Percentiles rank a stretch among this genome's conserved stretches.
phyloP scores from a whole-genome alignment of 2,888 invertebrate species.

The Priocnemis perturbator region DNA sequence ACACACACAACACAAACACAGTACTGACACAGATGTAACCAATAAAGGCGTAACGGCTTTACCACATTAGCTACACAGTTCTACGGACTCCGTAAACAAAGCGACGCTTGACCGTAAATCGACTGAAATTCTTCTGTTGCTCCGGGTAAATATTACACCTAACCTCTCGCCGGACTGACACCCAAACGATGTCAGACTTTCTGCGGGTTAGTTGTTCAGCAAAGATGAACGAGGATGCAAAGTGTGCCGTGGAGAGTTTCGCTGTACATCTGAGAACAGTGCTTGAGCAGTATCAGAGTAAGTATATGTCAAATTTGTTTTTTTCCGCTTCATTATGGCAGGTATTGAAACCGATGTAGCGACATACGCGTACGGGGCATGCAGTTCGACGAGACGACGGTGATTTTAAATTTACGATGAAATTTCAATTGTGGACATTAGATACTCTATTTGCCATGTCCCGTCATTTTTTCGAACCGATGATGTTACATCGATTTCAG shows the following conservation, averaged over 20 bases:
- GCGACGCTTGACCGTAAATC: constrained; percentile 12
- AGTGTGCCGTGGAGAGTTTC: constrained; percentile 47
- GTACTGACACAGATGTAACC: constrained; percentile 34
- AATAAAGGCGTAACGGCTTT: constrained; percentile 40
- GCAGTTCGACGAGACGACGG: too few species aligned
- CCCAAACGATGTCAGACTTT: constrained; percentile 32
- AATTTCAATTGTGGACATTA: too few species aligned
- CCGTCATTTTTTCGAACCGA: too few species aligned
- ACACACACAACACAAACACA: neutral
- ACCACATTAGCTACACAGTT: constrained; percentile 21
- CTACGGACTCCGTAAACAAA: constrained; percentile 23
- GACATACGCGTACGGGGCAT: too few species aligned
- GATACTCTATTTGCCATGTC: too few species aligned
- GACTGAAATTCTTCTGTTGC: neutral
- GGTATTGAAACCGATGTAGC: too few species aligned
- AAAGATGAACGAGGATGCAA: constrained; percentile 46
- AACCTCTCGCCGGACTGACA: constrained; percentile 39
- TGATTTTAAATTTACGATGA: too few species aligned
- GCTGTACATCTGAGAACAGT: constrained; percentile 42
- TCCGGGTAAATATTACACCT: constrained; percentile 23
- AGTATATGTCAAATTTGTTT: constrained; percentile 39
- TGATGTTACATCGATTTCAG: too few species aligned
- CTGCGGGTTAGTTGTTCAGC: constrained; percentile 39
- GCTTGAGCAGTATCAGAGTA: constrained; percentile 59
- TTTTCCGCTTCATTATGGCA: too few species aligned